Percentiles rank a stretch among this genome's conserved stretches.
Evolutionary conservation across 2,113 vertebrate genomes (phyloP).

Genomic region (Choloepus hoffmanni): DNA sequence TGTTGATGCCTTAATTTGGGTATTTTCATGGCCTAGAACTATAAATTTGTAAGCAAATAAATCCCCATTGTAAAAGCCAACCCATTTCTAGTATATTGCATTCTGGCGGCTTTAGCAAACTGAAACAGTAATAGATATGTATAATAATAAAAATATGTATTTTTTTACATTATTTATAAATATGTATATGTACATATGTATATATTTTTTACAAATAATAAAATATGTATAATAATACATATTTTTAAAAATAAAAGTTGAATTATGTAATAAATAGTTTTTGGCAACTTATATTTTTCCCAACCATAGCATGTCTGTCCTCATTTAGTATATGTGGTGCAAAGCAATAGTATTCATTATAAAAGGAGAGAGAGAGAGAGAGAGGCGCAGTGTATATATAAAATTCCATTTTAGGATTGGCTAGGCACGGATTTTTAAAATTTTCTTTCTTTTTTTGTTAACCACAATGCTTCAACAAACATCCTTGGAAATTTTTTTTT

Average conservation of each 20-base stretch:
- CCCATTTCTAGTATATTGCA: too few species aligned
- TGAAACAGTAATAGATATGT: too few species aligned
- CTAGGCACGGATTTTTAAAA: neutral
- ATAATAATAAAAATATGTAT: too few species aligned
- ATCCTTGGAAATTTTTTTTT: neutral
- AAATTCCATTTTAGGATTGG: conserved; percentile 5
- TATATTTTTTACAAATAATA: too few species aligned
- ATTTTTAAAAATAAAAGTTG: conserved; percentile 12
- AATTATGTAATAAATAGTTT: neutral
- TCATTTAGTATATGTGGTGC: neutral
- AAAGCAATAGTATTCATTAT: neutral
- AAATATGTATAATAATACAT: neutral
- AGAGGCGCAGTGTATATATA: neutral
- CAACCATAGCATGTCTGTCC: neutral
- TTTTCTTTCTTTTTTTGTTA: neutral
- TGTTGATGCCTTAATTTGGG: too few species aligned
- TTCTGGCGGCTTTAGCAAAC: too few species aligned
- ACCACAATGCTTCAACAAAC: neutral
- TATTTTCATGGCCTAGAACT: too few species aligned
- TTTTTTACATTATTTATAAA: too few species aligned
- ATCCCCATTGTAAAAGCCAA: too few species aligned
- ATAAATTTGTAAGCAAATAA: too few species aligned
- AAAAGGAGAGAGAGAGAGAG: neutral
- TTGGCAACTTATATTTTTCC: neutral
- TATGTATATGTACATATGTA: too few species aligned